Percentiles rank a stretch among this genome's conserved stretches.
These are phyloP conservation scores for Melanophora roralis DNA, from an alignment of 2,888 invertebrate genomes.

Conservation along the genomic window DNA sequence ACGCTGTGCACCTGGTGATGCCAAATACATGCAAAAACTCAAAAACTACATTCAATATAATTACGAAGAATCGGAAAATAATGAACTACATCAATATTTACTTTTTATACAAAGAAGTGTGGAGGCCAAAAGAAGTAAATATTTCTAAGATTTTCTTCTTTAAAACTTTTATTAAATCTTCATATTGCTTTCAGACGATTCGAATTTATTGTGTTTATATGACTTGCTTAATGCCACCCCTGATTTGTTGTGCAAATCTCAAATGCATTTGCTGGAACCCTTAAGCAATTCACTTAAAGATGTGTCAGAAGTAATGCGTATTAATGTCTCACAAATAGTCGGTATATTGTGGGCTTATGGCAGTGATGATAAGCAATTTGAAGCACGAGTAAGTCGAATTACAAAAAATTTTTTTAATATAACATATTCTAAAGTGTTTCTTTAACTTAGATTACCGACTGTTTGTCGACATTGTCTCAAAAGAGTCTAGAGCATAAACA, in stretches of 20 bases:
- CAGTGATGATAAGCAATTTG: conserved; percentile 78
- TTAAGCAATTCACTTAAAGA: conserved; percentile 80
- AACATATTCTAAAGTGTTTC: too few species aligned
- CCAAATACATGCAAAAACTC: conserved; percentile 80
- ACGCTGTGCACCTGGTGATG: conserved; percentile 81
- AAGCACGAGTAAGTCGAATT: conserved; percentile 77
- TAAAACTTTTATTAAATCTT: background rate
- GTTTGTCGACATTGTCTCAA: conserved; percentile 70
- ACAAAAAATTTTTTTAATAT: background rate
- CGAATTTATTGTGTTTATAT: conserved; percentile 84
- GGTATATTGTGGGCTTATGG: conserved; percentile 84
- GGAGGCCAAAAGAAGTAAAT: conserved; percentile 82
- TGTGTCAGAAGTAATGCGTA: conserved; percentile 87
- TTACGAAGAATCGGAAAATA: conserved; percentile 79
- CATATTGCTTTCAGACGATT: conserved; percentile 68
- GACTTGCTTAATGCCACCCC: conserved; percentile 92
- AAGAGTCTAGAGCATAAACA: conserved; percentile 82
- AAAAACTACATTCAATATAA: conserved; percentile 81
- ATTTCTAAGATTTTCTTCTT: background rate
- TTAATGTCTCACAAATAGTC: conserved; percentile 85
- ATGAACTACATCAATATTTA: conserved; percentile 83
- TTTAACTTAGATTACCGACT: conserved; percentile 67
- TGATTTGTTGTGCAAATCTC: conserved; percentile 81
- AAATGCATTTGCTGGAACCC: conserved; percentile 78
- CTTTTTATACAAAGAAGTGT: conserved; percentile 83